Evolutionary conservation across 2,888 invertebrate genomes (phyloP).

Genomic region (Drosophila austrosaltans): DNA sequence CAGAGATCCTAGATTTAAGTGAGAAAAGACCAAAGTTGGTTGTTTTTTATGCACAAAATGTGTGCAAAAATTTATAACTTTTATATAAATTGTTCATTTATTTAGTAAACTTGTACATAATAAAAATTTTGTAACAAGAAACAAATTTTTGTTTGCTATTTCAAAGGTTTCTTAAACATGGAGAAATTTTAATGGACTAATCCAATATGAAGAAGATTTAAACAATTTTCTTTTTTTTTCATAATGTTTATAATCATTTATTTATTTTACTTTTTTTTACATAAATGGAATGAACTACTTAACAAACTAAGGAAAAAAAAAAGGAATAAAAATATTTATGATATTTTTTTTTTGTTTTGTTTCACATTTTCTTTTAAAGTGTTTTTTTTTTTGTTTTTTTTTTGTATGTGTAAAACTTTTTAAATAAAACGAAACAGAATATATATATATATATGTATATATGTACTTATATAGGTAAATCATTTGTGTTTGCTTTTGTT

Average conservation of each 20-base stretch:
- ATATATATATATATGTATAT: constrained; percentile 7
- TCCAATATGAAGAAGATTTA: not conserved
- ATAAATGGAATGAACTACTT: constrained; percentile 77
- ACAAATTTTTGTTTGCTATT: no score
- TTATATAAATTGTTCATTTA: not conserved
- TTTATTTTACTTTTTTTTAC: constrained; percentile 72
- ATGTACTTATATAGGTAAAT: constrained; percentile 21
- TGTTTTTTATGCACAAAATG: not conserved
- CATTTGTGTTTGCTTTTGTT: constrained; percentile 31
- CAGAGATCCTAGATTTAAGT: not conserved
- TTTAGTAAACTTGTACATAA: not conserved
- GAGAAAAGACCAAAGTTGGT: not conserved
- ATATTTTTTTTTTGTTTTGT: not conserved
- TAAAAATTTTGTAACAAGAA: not conserved
- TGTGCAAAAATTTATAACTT: not conserved
- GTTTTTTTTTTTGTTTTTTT: constrained; percentile 25
- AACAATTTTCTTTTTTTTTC: constrained; percentile 20
- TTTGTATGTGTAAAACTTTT: constrained; percentile 30
- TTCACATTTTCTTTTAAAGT: constrained; percentile 26
- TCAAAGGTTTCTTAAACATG: no score
- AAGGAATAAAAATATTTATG: constrained; percentile 38
- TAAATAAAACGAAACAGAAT: constrained; percentile 40
- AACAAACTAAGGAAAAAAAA: constrained; percentile 66
- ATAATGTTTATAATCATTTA: constrained; percentile 72
- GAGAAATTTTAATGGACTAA: no score